Evolutionary conservation across 1,140 invertebrate genomes (phyloP), one percentile per base, ranked within the genome.

Genomic region (Ectropis grisescens): DNA sequence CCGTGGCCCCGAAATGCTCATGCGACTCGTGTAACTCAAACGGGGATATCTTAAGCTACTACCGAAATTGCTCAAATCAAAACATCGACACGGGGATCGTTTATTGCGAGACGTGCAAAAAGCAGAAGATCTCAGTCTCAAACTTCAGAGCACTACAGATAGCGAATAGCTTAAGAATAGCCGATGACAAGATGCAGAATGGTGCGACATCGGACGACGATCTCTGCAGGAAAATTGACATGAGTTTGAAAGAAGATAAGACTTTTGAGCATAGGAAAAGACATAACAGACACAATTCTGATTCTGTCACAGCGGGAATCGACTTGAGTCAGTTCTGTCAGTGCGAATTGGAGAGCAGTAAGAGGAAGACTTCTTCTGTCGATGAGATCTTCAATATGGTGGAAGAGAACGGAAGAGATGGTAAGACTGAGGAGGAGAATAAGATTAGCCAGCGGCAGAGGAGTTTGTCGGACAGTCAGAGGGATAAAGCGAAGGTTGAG

Each of bases 391-490:
- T 88, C 58, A 82, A 76, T 30, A 67, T 81, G 64, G 64, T 59
- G 11, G 80, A 80, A 1, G 70, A 69, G 9, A 47, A 39, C 30
- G 46, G 56, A 15, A 46, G 56, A 29, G 59, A 58, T 8, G 42
- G 38, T 0, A 41, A 47, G 12, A 55, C 55, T 32, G 84, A 84
- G 36, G 85, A 85, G 35, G 83, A 87, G 76, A 78, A 71, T 42
- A 78, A 88, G 28, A 88, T 87, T 47, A 86, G 86, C 38, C 88
- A 89, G 64, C 76, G 89, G 44, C 90, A 91, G 59, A 76, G 90
- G 47, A 91, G 89, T 44, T 76, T 91, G 36, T 91, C 89, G 29
- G 89, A 91, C 59, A 90, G 88, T 72, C 86, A 86, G 33, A 53
- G 82, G 45, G 79, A 83, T 45, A 83, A 83, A 34, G 75, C 78